A percentile compares a stretch with the other conserved stretches of the same genome.
phyloP scores from a whole-genome alignment of 2,797 vertebrate species.

The Malurus leucopterus region DNA sequence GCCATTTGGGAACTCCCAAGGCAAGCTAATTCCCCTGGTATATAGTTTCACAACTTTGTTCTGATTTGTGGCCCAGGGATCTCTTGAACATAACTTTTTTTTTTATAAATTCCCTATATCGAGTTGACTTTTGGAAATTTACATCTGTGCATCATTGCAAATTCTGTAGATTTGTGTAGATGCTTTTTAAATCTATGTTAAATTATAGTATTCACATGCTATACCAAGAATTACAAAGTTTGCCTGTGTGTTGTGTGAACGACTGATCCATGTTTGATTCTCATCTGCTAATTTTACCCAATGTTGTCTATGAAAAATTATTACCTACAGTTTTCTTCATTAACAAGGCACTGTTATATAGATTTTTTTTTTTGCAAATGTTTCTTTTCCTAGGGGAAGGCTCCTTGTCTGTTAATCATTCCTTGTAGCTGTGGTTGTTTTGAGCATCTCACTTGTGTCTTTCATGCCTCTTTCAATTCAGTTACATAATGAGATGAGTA shows the following conservation, averaged over 20 bases:
- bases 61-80: not conserved
- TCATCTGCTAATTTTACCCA: not conserved
- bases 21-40: not conserved
- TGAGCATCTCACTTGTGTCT: not conserved
- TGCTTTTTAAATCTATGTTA: not conserved
- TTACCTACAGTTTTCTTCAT: not conserved
- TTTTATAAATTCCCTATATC: not conserved
- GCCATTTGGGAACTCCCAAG: not conserved
- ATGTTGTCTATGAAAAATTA: not conserved
- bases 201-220: not conserved
- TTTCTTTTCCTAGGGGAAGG: not conserved
- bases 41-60: not conserved
- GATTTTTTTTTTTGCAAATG: not conserved
- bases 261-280: not conserved
- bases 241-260: not conserved
- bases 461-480: fast-evolving
- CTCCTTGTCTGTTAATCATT: not conserved
- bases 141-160: too few species aligned
- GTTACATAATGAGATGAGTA: not conserved
- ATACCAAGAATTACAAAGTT: not conserved
- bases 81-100: not conserved
- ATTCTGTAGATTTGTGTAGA: not conserved
- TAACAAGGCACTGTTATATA: not conserved
- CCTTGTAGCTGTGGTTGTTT: not conserved
- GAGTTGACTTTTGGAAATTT: not conserved